Evolutionary conservation across 2,113 vertebrate species (phyloP), one percentile per base, ranked within the genome.

Genomic region (Carettochelys insculpta): DNA sequence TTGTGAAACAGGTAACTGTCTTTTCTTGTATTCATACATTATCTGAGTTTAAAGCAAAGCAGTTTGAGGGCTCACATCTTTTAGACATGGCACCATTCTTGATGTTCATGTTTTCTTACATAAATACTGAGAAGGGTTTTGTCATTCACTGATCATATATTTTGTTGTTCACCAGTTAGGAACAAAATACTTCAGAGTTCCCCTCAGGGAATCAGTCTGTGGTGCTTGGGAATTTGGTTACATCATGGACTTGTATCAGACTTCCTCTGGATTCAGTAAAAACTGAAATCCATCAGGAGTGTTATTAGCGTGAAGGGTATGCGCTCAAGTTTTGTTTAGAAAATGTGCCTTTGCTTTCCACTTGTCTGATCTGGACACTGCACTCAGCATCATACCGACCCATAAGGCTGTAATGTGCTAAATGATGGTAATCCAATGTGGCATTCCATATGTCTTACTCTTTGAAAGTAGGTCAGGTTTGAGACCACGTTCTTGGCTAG

Each of bases 381-480:
- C 88, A 41, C 68, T 78, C 89, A 90, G 1, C 96, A 97, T 98
- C 98, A 97, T 75, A 88, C 82, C 81, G 95, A 97, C 97, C 98
- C 96, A 96, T 94, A 97, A 98, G 97, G 97, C 97, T 96, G 83
- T 92, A 95, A 96, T 95, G 95, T 97, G 94, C 96, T 93, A 71
- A 91, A 92, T 98, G 97, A 97, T 27, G 92, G 97, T 98, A 98
- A 99, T 98, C 92, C 95, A 93, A 97, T 97, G 98, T 98, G 98
- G 97, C 98, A 84, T 98, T 94, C 87, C 95, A 20, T 97, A 95
- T 96, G 96, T 92, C 97, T 98, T 98, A 97, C 95, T 96, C 95
- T 91, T 80, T 81, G 95, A 98, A 99, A 98, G 96, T 99, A 98
- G 98, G 98, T 99, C 98, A 99, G 97, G 98, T 98, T 98, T 97